A percentile compares a stretch with the other conserved stretches of the same genome.
These are phyloP conservation scores for Silurus aristotelis DNA, from an alignment of 2,797 vertebrate species.

Conservation along the genomic window DNA sequence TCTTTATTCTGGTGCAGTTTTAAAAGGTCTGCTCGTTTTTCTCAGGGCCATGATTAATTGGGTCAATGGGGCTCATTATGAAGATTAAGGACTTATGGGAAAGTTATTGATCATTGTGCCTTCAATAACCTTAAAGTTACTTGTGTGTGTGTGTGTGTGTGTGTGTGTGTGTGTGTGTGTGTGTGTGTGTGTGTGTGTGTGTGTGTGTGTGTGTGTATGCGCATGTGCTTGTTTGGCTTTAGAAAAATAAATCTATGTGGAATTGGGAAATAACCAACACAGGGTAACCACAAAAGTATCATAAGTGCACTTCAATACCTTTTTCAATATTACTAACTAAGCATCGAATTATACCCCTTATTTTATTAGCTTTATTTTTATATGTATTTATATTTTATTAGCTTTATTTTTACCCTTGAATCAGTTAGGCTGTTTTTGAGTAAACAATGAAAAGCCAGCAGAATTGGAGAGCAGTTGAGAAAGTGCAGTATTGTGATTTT, in stretches of 20 bases:
- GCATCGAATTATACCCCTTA: background rate
- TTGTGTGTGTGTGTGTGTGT: slow-evolving; percentile 72
- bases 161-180: slow-evolving; percentile 44
- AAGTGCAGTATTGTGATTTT: background rate
- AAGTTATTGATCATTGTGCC: slow-evolving; percentile 81
- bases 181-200: slow-evolving; percentile 4
- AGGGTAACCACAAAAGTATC: background rate
- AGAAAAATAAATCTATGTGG: slow-evolving; percentile 33
- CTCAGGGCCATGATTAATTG: slow-evolving; percentile 79
- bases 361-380: background rate
- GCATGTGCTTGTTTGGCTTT: slow-evolving; percentile 10
- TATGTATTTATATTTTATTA: background rate
- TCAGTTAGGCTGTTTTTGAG: background rate
- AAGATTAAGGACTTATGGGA: slow-evolving; percentile 83
- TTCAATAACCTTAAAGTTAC: slow-evolving; percentile 82
- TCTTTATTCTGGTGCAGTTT: slow-evolving; percentile 69
- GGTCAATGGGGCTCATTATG: slow-evolving; percentile 80
- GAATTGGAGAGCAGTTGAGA: background rate
- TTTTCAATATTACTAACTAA: background rate
- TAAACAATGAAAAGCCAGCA: background rate
- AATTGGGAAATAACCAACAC: slow-evolving; percentile 16
- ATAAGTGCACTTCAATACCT: background rate
- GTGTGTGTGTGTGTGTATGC: slow-evolving; percentile 8
- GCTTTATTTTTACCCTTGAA: background rate
- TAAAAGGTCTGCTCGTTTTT: slow-evolving; percentile 66